Percentiles rank a stretch among this genome's conserved stretches.
phyloP scores from a whole-genome alignment of 2,113 vertebrate genomes.

The Entelurus aequoreus region DNA sequence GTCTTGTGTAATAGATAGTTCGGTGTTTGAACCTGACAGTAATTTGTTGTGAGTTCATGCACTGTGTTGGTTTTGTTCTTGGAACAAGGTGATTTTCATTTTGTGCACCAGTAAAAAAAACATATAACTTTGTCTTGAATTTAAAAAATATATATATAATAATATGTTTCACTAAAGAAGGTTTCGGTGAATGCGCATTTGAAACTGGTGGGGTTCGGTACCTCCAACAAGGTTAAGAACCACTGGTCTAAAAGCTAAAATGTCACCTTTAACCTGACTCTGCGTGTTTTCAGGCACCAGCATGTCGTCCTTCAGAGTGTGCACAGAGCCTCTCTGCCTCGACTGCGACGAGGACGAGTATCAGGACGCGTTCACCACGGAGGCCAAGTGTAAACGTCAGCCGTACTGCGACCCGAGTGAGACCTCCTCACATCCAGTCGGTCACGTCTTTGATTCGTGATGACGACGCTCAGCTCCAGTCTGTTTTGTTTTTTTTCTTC shows the following conservation, averaged over 20 bases:
- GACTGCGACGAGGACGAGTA: constrained; percentile 39
- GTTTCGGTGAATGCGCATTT: too few species aligned
- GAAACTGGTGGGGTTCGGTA: too few species aligned
- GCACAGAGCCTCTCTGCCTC: constrained; percentile 38
- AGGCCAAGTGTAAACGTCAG: constrained; percentile 29
- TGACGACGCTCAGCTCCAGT: neutral
- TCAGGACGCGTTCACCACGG: constrained; percentile 21
- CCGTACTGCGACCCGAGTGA: constrained; percentile 67
- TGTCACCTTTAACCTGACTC: neutral
- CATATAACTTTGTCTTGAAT: too few species aligned
- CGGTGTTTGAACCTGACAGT: too few species aligned
- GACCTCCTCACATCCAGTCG: constrained; percentile 6
- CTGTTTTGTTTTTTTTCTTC: constrained; percentile 2
- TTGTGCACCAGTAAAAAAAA: too few species aligned
- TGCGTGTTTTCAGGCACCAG: constrained; percentile 33
- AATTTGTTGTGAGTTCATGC: too few species aligned
- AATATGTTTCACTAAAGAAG: too few species aligned
- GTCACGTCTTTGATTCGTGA: neutral
- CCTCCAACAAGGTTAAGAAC: too few species aligned
- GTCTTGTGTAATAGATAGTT: too few species aligned
- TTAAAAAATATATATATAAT: too few species aligned
- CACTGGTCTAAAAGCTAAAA: neutral
- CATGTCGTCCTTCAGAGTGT: fast-evolving
- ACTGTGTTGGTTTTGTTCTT: too few species aligned
- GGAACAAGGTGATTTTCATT: too few species aligned